Evolutionary conservation across 2,888 invertebrate species (phyloP), one percentile per base, ranked within the genome.

Genomic region (Sycophila texana): DNA sequence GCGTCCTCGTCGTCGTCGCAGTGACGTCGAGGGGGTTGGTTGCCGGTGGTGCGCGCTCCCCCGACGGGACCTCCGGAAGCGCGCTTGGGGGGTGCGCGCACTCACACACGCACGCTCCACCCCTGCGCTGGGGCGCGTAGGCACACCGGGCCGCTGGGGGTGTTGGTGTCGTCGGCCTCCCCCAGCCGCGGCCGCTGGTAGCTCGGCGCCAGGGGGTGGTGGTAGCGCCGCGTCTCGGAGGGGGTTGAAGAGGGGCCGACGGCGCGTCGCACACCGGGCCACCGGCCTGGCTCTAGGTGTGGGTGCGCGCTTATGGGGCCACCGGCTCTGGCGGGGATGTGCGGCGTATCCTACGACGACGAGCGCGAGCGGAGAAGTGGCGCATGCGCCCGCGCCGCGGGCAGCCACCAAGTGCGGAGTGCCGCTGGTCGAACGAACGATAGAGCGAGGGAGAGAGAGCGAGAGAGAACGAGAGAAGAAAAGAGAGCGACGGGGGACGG

Each of bases 361-460:
- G 70, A 30, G 30, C 5, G n/a, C 51, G 26, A 55, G 53, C 30
- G 65, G 51, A 47, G 72, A 30, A 26, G 53, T 53, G 22, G 74
- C 75, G 81, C 78, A 77, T 77, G 80, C 81, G 81, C 81, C 39
- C 51, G 75, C 81, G 77, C 58, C 80, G 72, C 80, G 77, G 74
- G 53, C 71, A n/a, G 26, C 61, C 12, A 20, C 70, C 20, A 10
- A 10, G 10, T 10, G 68, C 26, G 22, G 39, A 22, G 66, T 51
- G 16, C 68, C 22, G 57, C 18, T 53, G 73, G 58, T 71, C 74
- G 74, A 66, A 79, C 71, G 68, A 49, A 51, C 77, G 55, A 63
- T 20, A 47, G 22, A 61, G 61, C 30, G 61, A 30, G 61, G 39
- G 26, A 61, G 61, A 18, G 55, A 55, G 30, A 55, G 39, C 14